phyloP scores from a whole-genome alignment of 2,797 vertebrate species.

The Acanthiza pusilla region DNA sequence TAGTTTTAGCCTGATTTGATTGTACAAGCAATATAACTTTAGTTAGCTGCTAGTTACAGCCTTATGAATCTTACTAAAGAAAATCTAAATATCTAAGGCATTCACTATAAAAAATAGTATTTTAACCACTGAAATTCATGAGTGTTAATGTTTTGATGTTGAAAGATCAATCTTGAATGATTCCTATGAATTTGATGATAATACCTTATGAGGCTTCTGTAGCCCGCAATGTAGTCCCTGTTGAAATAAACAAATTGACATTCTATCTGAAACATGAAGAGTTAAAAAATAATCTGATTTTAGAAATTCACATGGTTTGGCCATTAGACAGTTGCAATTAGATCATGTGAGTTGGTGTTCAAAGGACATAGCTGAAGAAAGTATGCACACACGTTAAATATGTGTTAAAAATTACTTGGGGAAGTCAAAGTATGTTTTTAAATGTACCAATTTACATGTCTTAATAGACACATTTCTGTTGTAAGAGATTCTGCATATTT shows the following conservation, averaged over 20 bases:
- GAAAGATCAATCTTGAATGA: background rate
- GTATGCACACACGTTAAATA: background rate
- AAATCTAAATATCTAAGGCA: background rate
- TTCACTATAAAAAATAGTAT: background rate
- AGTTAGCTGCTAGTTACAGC: background rate
- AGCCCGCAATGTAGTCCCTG: background rate
- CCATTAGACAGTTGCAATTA: background rate
- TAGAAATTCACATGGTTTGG: background rate
- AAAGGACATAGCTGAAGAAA: background rate
- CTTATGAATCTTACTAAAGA: background rate
- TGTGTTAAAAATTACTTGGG: background rate
- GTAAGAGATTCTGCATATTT: background rate
- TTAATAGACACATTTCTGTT: background rate
- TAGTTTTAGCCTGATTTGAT: background rate
- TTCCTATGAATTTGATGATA: background rate
- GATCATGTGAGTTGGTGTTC: background rate
- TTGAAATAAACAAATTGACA: background rate
- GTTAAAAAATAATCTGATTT: background rate
- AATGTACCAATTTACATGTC: background rate
- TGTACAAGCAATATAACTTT: background rate
- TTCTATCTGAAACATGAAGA: background rate
- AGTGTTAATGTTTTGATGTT: background rate
- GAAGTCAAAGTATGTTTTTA: background rate
- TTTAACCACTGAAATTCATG: background rate
- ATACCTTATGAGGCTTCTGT: accelerated